Conservation (phyloP, 2,797 vertebrate genomes). For the Danio kyathit region DNA sequence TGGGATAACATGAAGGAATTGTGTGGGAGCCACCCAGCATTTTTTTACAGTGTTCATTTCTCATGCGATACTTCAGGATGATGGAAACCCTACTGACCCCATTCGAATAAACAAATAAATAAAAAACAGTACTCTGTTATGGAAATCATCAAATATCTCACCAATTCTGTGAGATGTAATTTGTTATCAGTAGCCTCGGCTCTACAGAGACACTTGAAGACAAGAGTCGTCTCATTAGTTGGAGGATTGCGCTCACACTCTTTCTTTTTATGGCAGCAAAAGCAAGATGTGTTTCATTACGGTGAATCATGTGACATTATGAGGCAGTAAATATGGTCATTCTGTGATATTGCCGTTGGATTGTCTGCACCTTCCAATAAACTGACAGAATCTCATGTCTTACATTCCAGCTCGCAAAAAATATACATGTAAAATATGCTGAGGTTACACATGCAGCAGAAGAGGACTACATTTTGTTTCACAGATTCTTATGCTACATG, state of each 20-base stretch:
- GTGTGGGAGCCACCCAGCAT: no score
- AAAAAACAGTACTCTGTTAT: not conserved
- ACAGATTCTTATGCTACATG: not conserved
- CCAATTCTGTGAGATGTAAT: not conserved
- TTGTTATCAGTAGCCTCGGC: not conserved
- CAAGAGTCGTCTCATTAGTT: not conserved
- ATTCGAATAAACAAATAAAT: not conserved
- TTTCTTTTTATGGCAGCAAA: not conserved
- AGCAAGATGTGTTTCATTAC: not conserved
- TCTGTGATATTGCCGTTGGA: not conserved
- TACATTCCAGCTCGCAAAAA: not conserved
- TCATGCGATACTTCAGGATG: no score
- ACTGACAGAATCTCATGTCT: not conserved
- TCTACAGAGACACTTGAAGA: not conserved
- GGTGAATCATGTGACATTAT: not conserved
- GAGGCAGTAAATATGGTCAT: not conserved
- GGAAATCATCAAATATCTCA: not conserved
- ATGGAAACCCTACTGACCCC: not conserved
- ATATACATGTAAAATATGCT: not conserved
- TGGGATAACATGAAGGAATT: no score
- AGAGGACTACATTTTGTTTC: not conserved
- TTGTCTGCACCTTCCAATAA: not conserved
- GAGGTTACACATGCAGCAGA: not conserved
- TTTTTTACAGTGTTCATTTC: no score
- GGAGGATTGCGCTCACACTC: not conserved